These are phyloP conservation scores for Scalopus aquaticus DNA, from an alignment of 2,113 vertebrate genomes.

Conservation along the genomic window DNA sequence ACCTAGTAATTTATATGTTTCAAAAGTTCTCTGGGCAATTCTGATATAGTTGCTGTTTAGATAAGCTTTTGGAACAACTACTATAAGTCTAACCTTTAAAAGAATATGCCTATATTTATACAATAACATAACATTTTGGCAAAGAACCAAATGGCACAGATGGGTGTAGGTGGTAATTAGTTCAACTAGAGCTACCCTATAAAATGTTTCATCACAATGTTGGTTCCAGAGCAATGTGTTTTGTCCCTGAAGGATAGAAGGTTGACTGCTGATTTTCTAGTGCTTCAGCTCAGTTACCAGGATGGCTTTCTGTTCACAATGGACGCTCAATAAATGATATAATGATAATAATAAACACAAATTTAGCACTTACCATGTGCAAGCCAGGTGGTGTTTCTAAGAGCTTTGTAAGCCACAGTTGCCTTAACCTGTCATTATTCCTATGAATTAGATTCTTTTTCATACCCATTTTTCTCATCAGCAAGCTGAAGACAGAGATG, in stretches of 20 bases:
- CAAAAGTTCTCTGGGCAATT: neutral
- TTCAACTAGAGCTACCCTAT: constrained; percentile 60
- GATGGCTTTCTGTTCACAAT: constrained; percentile 5
- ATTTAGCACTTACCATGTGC: neutral
- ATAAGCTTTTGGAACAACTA: neutral
- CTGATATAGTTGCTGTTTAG: neutral
- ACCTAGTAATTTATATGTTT: neutral
- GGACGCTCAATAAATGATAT: neutral
- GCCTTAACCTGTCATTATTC: neutral
- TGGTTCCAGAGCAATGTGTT: constrained; percentile 56
- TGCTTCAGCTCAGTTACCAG: constrained; percentile 1
- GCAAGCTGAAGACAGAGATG: neutral
- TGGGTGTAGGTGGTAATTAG: constrained; percentile 67
- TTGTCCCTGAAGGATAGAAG: constrained; percentile 31
- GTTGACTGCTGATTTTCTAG: constrained; percentile 57
- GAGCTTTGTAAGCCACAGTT: neutral
- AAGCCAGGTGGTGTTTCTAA: no score
- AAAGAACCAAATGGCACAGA: constrained; percentile 63
- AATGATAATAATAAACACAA: neutral
- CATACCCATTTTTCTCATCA: neutral
- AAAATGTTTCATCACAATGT: constrained; percentile 59
- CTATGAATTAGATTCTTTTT: neutral
- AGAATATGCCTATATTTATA: constrained; percentile 7
- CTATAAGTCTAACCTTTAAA: neutral
- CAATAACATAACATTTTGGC: constrained; percentile 44